Percentiles rank a stretch among this genome's conserved stretches.
Conservation (phyloP, 2,888 invertebrate species). For the Rhynchonema sp. region DNA sequence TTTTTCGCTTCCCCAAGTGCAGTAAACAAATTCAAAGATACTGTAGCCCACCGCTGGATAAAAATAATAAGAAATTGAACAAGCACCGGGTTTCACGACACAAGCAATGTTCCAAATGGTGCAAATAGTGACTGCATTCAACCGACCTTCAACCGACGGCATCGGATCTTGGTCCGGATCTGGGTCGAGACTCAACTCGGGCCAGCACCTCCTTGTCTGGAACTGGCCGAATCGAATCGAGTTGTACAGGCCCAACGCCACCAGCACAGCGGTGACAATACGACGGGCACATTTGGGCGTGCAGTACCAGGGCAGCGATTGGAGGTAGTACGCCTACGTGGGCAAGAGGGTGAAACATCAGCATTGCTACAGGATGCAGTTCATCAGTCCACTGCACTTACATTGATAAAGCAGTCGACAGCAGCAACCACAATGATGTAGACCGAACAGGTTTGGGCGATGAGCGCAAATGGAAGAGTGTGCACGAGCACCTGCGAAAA, state of each 20-base stretch:
- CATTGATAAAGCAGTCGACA: conserved; percentile 5
- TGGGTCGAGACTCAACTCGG: background rate
- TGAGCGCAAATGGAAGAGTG: conserved; percentile 5
- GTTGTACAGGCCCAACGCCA: background rate
- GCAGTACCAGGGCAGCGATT: background rate
- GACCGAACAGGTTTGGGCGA: conserved; percentile 6
- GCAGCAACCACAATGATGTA: conserved; percentile 8
- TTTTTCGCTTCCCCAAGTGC: too few relatives aligned
- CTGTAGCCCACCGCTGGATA: too few relatives aligned
- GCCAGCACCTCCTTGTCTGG: background rate
- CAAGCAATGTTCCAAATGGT: too few relatives aligned
- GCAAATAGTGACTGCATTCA: too few relatives aligned
- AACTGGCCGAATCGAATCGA: conserved; percentile 4
- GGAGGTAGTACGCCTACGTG: conserved; percentile 4
- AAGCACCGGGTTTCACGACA: too few relatives aligned
- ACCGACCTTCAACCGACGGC: too few relatives aligned
- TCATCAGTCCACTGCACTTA: background rate
- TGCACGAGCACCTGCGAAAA: background rate
- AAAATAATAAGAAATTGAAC: too few relatives aligned
- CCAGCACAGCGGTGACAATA: background rate
- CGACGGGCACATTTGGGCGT: background rate
- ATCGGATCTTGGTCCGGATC: too few relatives aligned
- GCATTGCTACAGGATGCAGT: too few relatives aligned
- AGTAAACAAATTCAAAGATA: too few relatives aligned
- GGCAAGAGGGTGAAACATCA: too few relatives aligned